Base-by-base conservation (phyloP, 2,797 vertebrate species). In the Tokudaia tokunoshimensis region DNA sequence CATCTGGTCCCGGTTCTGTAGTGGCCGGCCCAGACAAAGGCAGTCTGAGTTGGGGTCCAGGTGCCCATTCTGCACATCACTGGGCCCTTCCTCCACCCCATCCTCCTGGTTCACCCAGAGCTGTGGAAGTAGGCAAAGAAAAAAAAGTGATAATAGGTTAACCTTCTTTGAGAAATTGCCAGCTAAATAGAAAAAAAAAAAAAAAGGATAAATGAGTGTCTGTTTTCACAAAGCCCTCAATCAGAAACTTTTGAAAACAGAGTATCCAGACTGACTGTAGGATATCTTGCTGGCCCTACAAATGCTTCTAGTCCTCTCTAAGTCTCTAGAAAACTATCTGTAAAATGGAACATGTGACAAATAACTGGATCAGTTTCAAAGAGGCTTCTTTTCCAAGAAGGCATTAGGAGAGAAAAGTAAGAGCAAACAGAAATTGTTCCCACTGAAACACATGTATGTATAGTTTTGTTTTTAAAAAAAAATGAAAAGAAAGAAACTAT, bases 81-180 rank as follows among this genome's bases (percentile, higher is more conserved):
- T 99, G 98, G 99, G 99, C 88, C 99, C 99, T 98, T 99, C 99
- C 97, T 99, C 99, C 87, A 99, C 99, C 0, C 99, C 99, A 96
- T 99, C 99, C 97, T 99, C 99, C 98, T 99, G 99, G 98, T 99
- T 99, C 96, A 99, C 99, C 99, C 99, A 99, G 65, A 99, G 99
- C 99, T 99, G 98, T 96, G 34, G 92, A 97, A 93, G 34, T 37
- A 97, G 34, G 29, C 22, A 97, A 61, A 95, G 82, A 44, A 94
- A 92, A 92, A 94, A 80, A 61, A 94, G 85, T 89, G 75, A 76
- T 57, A 96, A 83, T 59, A 20, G 9, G 63, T 94, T 96, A 97
- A 72, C 52, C 74, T 70, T 41, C 34, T 89, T 94, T 94, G 85
- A 94, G 44, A 82, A 94, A 24, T 80, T 95, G 94, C 34, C 9